Conservation (phyloP, 1,140 invertebrate species). For the Pseudoatta argentina region DNA sequence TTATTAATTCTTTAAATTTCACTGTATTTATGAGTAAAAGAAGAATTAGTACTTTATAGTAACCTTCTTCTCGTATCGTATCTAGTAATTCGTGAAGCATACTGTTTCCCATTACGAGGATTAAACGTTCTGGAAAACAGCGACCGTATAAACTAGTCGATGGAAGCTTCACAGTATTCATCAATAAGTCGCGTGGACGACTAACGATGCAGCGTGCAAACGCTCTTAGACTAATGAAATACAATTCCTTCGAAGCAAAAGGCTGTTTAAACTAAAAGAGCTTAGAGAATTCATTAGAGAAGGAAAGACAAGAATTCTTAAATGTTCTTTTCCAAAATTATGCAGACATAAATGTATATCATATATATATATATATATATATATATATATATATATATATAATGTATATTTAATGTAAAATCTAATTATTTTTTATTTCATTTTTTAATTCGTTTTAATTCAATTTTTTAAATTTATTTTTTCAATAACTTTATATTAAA, state of each 20-base stretch:
- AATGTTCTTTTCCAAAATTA: background rate
- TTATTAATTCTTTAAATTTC: conserved; percentile 9
- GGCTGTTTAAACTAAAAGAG: conserved; percentile 26
- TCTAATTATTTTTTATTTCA: background rate
- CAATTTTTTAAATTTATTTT: background rate
- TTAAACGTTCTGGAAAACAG: conserved; percentile 78
- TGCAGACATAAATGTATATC: background rate
- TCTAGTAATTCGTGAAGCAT: conserved; percentile 12
- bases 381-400: too few species aligned
- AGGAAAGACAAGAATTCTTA: background rate
- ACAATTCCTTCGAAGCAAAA: background rate
- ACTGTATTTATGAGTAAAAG: background rate
- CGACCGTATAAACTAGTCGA: conserved; percentile 66
- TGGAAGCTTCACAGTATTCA: conserved; percentile 15
- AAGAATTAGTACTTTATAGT: background rate
- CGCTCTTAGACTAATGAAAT: conserved; percentile 57
- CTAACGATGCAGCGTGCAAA: conserved; percentile 19
- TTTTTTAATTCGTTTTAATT: background rate
- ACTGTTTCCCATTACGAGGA: conserved; percentile 77
- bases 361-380: too few species aligned
- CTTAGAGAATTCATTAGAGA: background rate
- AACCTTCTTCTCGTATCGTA: conserved; percentile 7
- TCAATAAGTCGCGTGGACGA: conserved; percentile 47
- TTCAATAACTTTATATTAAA: background rate
- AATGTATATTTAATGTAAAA: background rate